Base-by-base conservation (phyloP, 2,113 vertebrate genomes). In the Oryzias melastigma region DNA sequence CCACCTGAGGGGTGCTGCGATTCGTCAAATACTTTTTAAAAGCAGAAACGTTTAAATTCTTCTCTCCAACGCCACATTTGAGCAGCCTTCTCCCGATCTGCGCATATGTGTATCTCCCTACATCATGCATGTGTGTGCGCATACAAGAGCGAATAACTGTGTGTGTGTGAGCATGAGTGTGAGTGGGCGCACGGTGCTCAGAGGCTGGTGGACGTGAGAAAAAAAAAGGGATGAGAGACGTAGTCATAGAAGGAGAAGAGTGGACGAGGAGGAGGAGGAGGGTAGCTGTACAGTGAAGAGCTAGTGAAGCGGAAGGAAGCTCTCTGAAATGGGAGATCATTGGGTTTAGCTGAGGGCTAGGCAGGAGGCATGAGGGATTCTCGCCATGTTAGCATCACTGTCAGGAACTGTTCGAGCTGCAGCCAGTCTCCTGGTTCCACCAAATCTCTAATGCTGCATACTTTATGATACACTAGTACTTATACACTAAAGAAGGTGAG, bases 331-430 rank as follows among this genome's bases (percentile, higher is more conserved):
- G 80, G 77, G 83, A 90, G 90, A 87, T 84, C 82, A 84, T 86
- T 85, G 85, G 87, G 73, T 80, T 87, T 87, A 81, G 88, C 88
- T 87, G 56, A 81, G 75, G 88, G 89, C 85, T 81, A 85, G 83
- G 86, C 83, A 72, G 75, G 73, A 85, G 86, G 85, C 85, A 86
- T 79, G 84, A 88, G 85, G 87, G 85, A 88, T 87, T 89, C 90
- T 86, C 83, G 49, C 77, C 78, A 83, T 81, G 89, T 91, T 90
- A 88, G 81, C 82, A 75, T 87, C 90, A 89, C 88, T 90, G 87
- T 90, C 84, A 80, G 80, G 75, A 73, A 74, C 35, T 69, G 78
- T 63, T 35, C 62, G 35, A 69, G 67, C 77, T 77, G 77, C 71
- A 83, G 78, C 78, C 84, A 71, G 65, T 66, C 75, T 72, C 81